Conservation (phyloP, 2,888 invertebrate species). For the Coecobrya sp. region DNA sequence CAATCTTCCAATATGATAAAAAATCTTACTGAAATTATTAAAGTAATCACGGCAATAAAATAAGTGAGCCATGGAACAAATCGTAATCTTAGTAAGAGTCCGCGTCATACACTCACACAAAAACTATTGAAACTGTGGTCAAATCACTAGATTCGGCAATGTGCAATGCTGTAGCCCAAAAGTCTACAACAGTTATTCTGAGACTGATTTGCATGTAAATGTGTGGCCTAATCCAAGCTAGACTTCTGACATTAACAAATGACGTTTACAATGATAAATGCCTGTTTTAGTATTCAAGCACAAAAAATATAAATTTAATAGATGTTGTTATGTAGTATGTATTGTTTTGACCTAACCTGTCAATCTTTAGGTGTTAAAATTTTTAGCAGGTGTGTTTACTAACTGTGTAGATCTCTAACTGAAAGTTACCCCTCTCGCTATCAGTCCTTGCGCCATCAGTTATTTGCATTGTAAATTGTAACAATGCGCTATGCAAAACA, state of each 20-base stretch:
- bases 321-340: neutral
- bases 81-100: slow-evolving; percentile 43
- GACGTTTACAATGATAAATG: neutral
- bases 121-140: neutral
- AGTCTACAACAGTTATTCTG: neutral
- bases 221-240: neutral
- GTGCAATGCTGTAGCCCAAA: neutral
- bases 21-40: slow-evolving; percentile 65
- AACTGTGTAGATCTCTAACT: neutral
- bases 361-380: neutral
- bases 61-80: slow-evolving; percentile 78
- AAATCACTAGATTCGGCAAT: slow-evolving; percentile 1
- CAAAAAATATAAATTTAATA: slow-evolving; percentile 7
- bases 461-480: neutral
- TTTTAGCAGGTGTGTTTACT: neutral
- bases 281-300: neutral
- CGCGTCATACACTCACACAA: neutral
- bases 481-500: slow-evolving; percentile 4
- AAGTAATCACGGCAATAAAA: slow-evolving; percentile 78
- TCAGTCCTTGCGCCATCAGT: no score
- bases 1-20: slow-evolving; percentile 67
- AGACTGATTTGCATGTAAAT: neutral
- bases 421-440: neutral
- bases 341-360: slow-evolving; percentile 21
- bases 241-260: slow-evolving; percentile 49